Base-by-base conservation (phyloP, 2,113 vertebrate species). In the Leucopternis melanops region DNA sequence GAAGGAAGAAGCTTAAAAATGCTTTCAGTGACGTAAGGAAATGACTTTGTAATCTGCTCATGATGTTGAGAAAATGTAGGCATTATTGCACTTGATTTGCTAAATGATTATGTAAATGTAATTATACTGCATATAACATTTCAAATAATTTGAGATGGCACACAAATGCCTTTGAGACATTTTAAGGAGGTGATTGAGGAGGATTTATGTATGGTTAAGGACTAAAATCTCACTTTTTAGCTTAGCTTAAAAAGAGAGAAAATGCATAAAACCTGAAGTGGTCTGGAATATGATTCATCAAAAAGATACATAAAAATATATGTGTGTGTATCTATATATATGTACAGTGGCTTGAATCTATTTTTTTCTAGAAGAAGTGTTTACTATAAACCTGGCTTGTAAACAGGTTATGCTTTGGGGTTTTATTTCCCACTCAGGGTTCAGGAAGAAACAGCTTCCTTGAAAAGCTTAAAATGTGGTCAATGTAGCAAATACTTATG, bases 21-120 rank as follows among this genome's bases (percentile, higher is more conserved):
- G 14, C 10, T 67, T 89, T 89, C 34, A 72, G 78, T 79, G 74
- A 67, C 75, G 40, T 49, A 61, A 75, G 61, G 70, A 92, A 87
- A 57, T 86, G 47, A 81, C 73, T 95, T 90, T 74, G 58, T 92
- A 89, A 92, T 79, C 89, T 94, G 84, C 79, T 79, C 42, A 14
- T 88, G 93, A 71, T 91, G 78, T 78, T 79, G 81, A 84, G 81
- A 90, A 95, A 92, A 84, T 90, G 87, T 75, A 79, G 77, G 86
- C 70, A 87, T 91, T 97, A 94, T 89, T 81, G 4, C 61, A 63
- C 89, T 95, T 95, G 95, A 97, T 95, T 91, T 96, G 93, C 86
- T 67, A 84, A 92, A 94, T 89, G 65, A 92, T 97, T 97, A 97
- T 97, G 96, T 95, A 97, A 92, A 97, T 97, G 96, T 95, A 96